Evolutionary conservation across 2,888 invertebrate species (phyloP).

Genomic region (Neoscelio sp.): DNA sequence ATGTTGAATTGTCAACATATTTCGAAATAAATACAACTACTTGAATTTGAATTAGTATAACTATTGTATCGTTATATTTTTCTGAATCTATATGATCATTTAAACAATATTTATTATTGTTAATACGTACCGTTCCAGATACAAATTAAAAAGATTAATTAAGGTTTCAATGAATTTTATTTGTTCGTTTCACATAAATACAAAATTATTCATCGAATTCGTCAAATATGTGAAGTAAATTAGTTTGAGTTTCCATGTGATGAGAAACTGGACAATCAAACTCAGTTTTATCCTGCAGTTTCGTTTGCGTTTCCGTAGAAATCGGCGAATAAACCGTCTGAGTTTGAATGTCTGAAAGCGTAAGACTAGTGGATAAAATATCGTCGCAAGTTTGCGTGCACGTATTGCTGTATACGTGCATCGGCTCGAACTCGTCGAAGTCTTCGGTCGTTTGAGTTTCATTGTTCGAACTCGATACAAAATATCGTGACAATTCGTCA

Average conservation of each 20-base stretch:
- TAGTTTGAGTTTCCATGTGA: slow-evolving; percentile 85
- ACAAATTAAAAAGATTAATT: too few species aligned
- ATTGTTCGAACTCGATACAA: slow-evolving; percentile 84
- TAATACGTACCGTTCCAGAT: too few species aligned
- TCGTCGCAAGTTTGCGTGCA: slow-evolving; percentile 85
- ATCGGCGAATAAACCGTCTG: slow-evolving; percentile 86
- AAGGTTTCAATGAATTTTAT: too few species aligned
- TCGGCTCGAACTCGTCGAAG: slow-evolving; percentile 80
- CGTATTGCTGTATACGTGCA: slow-evolving; percentile 83
- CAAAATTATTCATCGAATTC: slow-evolving; percentile 67
- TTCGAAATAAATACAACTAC: too few species aligned
- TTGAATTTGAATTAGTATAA: too few species aligned
- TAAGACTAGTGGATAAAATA: slow-evolving; percentile 84
- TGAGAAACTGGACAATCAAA: slow-evolving; percentile 67
- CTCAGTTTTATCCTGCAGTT: slow-evolving; percentile 51
- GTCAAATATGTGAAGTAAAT: slow-evolving; percentile 81
- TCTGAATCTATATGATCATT: too few species aligned
- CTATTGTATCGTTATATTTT: too few species aligned
- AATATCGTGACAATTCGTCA: slow-evolving; percentile 74
- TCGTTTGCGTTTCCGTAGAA: slow-evolving; percentile 86
- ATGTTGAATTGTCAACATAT: too few species aligned
- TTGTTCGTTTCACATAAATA: not conserved
- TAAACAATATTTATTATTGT: too few species aligned
- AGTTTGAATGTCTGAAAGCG: slow-evolving; percentile 86
- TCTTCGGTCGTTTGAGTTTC: slow-evolving; percentile 86